Percentiles rank a stretch among this genome's conserved stretches.
Conservation (phyloP, 1,140 invertebrate species). For the Uloborus diversus region DNA sequence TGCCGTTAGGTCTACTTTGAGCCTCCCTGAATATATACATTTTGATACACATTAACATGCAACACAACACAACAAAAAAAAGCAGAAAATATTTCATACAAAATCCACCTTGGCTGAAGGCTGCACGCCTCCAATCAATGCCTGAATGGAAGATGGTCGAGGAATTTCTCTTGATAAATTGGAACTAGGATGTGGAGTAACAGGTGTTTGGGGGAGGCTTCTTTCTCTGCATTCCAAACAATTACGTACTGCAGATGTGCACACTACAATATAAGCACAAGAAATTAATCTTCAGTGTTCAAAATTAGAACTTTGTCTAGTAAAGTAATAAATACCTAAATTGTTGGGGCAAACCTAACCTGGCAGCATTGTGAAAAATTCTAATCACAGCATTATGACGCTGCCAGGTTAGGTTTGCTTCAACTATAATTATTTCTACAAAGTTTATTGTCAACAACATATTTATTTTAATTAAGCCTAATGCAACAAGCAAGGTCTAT, state of each 20-base stretch:
- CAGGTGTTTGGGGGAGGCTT: constrained; percentile 72
- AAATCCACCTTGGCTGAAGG: constrained; percentile 80
- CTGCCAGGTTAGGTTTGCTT: too few relatives aligned
- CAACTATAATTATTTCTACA: too few relatives aligned
- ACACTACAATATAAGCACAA: constrained; percentile 77
- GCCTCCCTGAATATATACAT: not conserved
- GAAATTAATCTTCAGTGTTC: too few relatives aligned
- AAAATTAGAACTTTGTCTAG: too few relatives aligned
- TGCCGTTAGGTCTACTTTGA: too few relatives aligned
- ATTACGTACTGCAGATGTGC: constrained; percentile 97
- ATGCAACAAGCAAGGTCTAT: too few relatives aligned
- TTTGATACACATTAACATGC: not conserved
- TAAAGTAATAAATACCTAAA: too few relatives aligned
- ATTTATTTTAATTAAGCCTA: too few relatives aligned
- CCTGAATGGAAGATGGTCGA: constrained; percentile 77
- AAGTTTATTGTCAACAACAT: too few relatives aligned
- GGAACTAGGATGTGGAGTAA: constrained; percentile 69
- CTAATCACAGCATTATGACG: too few relatives aligned
- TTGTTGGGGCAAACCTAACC: too few relatives aligned
- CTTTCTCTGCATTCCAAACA: constrained; percentile 97
- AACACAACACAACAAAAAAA: constrained; percentile 32
- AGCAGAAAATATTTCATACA: constrained; percentile 48
- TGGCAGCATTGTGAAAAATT: too few relatives aligned
- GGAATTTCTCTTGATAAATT: constrained; percentile 23
- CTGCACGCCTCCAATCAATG: constrained; percentile 85